Evolutionary conservation across 1,140 invertebrate genomes (phyloP).

Genomic region (Rhagoletis zephyria): DNA sequence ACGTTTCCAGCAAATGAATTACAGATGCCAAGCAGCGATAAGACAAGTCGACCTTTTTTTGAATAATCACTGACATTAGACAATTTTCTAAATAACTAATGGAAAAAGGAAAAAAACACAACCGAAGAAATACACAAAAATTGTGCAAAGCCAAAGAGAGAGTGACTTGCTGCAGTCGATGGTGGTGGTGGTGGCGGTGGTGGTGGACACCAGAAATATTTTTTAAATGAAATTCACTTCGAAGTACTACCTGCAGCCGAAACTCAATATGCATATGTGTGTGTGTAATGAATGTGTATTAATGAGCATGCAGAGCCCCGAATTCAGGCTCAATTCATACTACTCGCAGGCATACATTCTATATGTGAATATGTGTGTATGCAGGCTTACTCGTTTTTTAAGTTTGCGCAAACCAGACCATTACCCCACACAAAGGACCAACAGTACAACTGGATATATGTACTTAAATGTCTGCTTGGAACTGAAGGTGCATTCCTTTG

Average conservation of each 20-base stretch:
- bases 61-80: constrained; percentile 51
- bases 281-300: background rate
- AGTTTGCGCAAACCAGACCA: background rate
- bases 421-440: background rate
- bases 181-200: background rate
- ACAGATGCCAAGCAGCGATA: constrained; percentile 44
- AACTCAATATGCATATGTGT: background rate
- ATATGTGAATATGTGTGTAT: background rate
- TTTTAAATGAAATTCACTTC: constrained; percentile 15
- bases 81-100: constrained; percentile 36
- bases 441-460: background rate
- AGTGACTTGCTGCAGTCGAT: background rate
- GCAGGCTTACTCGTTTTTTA: background rate
- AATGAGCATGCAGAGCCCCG: background rate
- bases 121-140: constrained; percentile 5
- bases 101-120: constrained; percentile 15
- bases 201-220: background rate
- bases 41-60: constrained; percentile 47
- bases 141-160: background rate
- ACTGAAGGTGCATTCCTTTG: constrained; percentile 9
- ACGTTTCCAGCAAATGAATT: constrained; percentile 44
- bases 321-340: background rate
- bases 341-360: background rate
- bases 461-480: background rate
- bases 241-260: background rate